Evolutionary conservation across 2,113 vertebrate genomes (phyloP), one percentile per base, ranked within the genome.

Genomic region (Notothenia coriiceps): DNA sequence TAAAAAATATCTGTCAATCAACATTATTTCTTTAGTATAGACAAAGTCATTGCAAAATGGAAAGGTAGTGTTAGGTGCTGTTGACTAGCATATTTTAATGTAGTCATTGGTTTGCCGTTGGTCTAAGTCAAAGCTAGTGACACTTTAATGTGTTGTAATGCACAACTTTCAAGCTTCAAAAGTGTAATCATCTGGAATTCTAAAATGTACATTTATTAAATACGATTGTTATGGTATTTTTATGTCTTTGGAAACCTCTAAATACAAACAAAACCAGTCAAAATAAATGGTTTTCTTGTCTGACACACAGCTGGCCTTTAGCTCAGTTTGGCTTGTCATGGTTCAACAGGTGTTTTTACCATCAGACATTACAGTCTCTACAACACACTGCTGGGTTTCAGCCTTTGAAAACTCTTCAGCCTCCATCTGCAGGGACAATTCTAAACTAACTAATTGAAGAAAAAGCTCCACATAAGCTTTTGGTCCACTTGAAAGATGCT

Each of bases 311-410:
- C 78, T 82, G 80, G 74, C 40, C 18, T 79, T 77, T 25, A 17
- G 51, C 62, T 76, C 56, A 67, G 15, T 20, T 70, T 55, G 33
- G 47, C n/a, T n/a, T 25, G 56, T 82, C 80, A 44, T 2, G 68
- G 77, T 72, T 79, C 74, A 63, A 47, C 87, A 89, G 87, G 83
- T 87, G 83, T 77, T 89, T 88, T 81, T 69, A 29, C 63, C 74
- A 88, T 91, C 86, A 88, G 87, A 68, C 70, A 2, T 51, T 57
- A 56, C 40, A 22, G 59, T 35, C 80, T 57, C 14, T 33, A 55
- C 51, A 67, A 49, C 64, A 20, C 57, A 47, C 47, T 56, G 54
- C 78, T 74, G 47, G 10, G 20, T 52, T 66, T 61, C 75, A 69
- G 29, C 14, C 29, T 5, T 62, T 68, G 43, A 22, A 0, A 47